Conservation (phyloP, 2,113 vertebrate genomes). For the Etheostoma spectabile region DNA sequence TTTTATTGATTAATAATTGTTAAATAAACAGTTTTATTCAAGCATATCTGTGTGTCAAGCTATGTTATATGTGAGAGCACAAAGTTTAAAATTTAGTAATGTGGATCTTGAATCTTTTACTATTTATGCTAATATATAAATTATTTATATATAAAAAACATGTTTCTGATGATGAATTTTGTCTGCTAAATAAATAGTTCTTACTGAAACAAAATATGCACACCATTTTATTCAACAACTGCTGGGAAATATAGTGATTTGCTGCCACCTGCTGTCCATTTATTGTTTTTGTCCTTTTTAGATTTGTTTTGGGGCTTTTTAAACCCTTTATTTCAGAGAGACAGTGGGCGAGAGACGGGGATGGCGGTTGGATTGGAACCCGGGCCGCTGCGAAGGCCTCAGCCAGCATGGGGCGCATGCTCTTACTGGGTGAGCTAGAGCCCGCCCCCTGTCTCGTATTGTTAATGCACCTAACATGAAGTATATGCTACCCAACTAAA, state of each 20-base stretch:
- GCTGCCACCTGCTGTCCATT: slow-evolving; percentile 69
- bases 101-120: neutral
- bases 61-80: neutral
- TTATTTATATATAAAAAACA: neutral
- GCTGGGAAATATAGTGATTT: slow-evolving; percentile 25
- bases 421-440: too few relatives aligned
- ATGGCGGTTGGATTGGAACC: too few relatives aligned
- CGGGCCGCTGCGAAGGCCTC: too few relatives aligned
- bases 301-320: too few relatives aligned
- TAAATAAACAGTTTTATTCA: slow-evolving; percentile 84
- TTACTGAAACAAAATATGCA: neutral
- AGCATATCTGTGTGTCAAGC: slow-evolving; percentile 33
- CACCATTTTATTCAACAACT: rapidly evolving
- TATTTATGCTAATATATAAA: neutral
- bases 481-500: neutral
- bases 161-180: neutral
- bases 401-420: too few relatives aligned
- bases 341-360: too few relatives aligned
- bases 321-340: too few relatives aligned
- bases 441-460: neutral
- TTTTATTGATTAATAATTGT: slow-evolving; percentile 79
- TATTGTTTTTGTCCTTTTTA: too few relatives aligned
- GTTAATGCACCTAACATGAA: neutral
- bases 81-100: neutral
- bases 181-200: neutral